Percentiles rank a stretch among this genome's conserved stretches.
Conservation (phyloP, 2,113 vertebrate species). For the Xiphophorus hellerii region DNA sequence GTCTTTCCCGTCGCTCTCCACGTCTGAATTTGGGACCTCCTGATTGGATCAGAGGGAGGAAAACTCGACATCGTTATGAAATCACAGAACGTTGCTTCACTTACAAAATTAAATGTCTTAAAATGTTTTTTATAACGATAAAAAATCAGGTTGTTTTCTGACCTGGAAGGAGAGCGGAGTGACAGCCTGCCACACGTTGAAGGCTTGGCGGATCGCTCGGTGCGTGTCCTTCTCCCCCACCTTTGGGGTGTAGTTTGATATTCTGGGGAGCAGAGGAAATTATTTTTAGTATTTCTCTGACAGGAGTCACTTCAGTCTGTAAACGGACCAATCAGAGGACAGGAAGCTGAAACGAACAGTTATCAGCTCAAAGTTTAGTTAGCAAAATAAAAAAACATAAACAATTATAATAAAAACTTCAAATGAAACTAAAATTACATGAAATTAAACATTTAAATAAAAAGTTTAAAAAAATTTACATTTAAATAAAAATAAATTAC, state of each 20-base stretch:
- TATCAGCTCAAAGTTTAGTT: background rate
- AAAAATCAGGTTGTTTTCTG: background rate
- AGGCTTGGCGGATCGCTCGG: slow-evolving; percentile 96
- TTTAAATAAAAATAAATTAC: too few species aligned
- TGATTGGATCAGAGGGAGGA: slow-evolving; percentile 10
- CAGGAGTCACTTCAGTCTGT: background rate
- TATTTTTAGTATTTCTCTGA: background rate
- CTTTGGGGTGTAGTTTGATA: slow-evolving; percentile 98
- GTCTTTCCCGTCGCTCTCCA: slow-evolving; percentile 95
- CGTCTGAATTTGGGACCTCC: slow-evolving; percentile 95
- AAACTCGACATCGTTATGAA: background rate
- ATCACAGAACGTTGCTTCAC: too few species aligned
- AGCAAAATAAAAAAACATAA: background rate
- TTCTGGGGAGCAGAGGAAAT: slow-evolving; percentile 76
- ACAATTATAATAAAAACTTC: too few species aligned
- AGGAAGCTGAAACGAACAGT: too few species aligned
- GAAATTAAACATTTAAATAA: too few species aligned
- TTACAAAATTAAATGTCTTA: too few species aligned
- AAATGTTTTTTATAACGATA: too few species aligned
- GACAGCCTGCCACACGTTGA: slow-evolving; percentile 96
- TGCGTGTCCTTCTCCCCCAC: slow-evolving; percentile 95
- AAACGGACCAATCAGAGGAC: background rate
- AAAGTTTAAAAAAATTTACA: too few species aligned
- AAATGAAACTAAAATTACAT: too few species aligned
- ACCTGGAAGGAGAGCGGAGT: slow-evolving; percentile 95